Conservation (phyloP, 2,888 invertebrate genomes). For the Leucoma salicis region DNA sequence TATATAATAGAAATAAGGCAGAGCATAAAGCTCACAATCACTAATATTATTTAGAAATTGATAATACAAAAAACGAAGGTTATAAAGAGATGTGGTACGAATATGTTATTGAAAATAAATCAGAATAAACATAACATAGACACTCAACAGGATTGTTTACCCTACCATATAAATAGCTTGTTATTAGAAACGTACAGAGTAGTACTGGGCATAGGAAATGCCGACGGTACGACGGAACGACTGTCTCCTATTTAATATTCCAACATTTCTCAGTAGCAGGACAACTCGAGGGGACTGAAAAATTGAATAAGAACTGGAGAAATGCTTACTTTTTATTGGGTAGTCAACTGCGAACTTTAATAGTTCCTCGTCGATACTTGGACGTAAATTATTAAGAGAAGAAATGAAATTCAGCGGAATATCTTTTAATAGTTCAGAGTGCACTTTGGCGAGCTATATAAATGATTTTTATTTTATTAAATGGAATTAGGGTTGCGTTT, state of each 20-base stretch:
- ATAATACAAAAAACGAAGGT: too few relatives aligned
- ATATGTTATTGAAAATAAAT: too few relatives aligned
- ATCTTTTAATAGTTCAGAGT: constrained; percentile 4
- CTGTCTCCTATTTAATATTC: constrained; percentile 41
- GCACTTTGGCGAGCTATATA: neutral
- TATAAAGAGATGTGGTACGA: too few relatives aligned
- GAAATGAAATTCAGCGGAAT: constrained; percentile 5
- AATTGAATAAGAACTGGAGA: constrained; percentile 39
- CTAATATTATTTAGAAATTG: too few relatives aligned
- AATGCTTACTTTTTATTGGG: constrained; percentile 37
- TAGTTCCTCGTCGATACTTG: constrained; percentile 26
- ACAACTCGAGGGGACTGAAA: constrained; percentile 33
- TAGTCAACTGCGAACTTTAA: constrained; percentile 35
- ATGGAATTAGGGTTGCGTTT: too few relatives aligned
- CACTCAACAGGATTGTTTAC: constrained; percentile 16
- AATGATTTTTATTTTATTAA: neutral
- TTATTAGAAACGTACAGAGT: constrained; percentile 20
- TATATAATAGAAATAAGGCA: too few relatives aligned
- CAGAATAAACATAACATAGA: neutral
- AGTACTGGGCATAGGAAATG: constrained; percentile 16
- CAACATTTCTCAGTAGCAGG: constrained; percentile 29
- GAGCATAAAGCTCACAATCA: too few relatives aligned
- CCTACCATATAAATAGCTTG: constrained; percentile 22
- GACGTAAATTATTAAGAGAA: constrained; percentile 15
- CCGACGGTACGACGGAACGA: constrained; percentile 28